A percentile compares a stretch with the other conserved stretches of the same genome.
Evolutionary conservation across 2,888 invertebrate genomes (phyloP).

Genomic region (Dimorphilus gyrociliatus): DNA sequence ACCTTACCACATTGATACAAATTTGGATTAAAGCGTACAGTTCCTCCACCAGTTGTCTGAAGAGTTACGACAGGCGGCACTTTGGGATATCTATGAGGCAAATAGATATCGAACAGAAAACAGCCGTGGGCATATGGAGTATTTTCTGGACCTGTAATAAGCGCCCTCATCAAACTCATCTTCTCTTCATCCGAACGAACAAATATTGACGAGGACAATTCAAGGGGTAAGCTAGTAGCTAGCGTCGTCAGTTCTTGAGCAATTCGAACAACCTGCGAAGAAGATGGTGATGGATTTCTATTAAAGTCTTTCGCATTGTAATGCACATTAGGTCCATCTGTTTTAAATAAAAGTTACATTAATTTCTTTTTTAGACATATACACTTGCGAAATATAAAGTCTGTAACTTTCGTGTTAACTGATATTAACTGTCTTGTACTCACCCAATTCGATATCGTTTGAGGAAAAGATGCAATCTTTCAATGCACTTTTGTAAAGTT

Average conservation of each 20-base stretch:
- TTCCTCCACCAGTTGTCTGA: constrained; percentile 18
- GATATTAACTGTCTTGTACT: no score
- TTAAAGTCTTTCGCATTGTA: constrained; percentile 16
- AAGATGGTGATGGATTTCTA: constrained; percentile 10
- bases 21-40: constrained; percentile 22
- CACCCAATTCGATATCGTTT: no score
- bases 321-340: constrained; percentile 16
- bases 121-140: constrained; percentile 21
- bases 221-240: constrained; percentile 19
- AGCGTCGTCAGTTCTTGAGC: constrained; percentile 23
- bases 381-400: no score
- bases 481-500: no score
- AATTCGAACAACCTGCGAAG: constrained; percentile 18
- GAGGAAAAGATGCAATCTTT: no score
- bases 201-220: constrained; percentile 20
- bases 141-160: constrained; percentile 17
- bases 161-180: constrained; percentile 17
- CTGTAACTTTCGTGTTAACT: no score
- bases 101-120: constrained; percentile 20
- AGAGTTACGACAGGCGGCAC: constrained; percentile 19
- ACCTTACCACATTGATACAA: constrained; percentile 18
- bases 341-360: constrained; percentile 9
- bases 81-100: constrained; percentile 17
- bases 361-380: no score
- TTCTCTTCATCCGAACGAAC: constrained; percentile 20